Evolutionary conservation across 2,888 invertebrate genomes (phyloP), one percentile per base, ranked within the genome.

Genomic region (Euzophera pinguis): DNA sequence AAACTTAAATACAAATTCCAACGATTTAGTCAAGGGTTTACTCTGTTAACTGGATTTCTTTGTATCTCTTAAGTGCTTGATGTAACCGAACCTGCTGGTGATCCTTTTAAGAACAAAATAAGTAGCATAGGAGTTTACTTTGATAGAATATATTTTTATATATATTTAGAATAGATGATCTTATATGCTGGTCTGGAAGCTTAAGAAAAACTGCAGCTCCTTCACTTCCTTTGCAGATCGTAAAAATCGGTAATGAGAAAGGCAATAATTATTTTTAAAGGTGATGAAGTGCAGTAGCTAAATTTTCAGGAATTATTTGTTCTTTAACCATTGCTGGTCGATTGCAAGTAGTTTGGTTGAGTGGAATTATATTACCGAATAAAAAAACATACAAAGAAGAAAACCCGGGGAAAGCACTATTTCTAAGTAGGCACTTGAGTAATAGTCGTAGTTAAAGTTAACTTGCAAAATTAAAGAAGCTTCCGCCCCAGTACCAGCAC

Each of bases 21-120:
- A 37, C 47, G 47, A 5, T 22, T 22, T 47, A n/a, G 27, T 48
- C n/a, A 38, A 48, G 45, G 45, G 32, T 45, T 45, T 45, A 27
- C 16, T 45, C 32, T 45, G 45, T 45, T 45, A 45, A 45, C 45
- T 45, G 45, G 45, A 13, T 45, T 45, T 32, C 45, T 45, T 45
- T 45, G 45, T 45, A 45, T 45, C 45, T 32, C 14, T 45, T 32
- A 32, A 45, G 45, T 32, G 32, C 32, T 16, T 45, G 16, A 14
- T 45, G 45, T 45, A 45, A 45, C 45, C 13, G 45, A 45, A 16
- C 7, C 45, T 14, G 17, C n/a, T 10, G 17, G 16, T 2, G 5
- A 41, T 41, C 3, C 32, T 9, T 41, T 17, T 3, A 17, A 41
- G 41, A 16, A 10, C 9, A 41, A 17, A 41, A 7, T 22, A 17